Evolutionary conservation across 2,888 invertebrate species (phyloP).

Genomic region (Scaeva pyrastri): DNA sequence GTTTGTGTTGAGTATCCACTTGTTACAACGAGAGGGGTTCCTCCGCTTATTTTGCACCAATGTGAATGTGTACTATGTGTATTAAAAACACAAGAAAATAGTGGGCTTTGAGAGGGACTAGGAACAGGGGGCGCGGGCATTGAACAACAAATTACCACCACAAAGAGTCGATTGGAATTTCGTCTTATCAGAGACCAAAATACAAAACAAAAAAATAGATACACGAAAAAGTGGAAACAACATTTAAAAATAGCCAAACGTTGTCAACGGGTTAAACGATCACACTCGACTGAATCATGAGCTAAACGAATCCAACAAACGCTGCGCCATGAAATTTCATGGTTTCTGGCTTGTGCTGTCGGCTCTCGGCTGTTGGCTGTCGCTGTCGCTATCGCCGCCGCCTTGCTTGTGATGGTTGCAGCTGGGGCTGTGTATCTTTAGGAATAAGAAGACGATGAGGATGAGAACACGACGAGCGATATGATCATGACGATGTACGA

Average conservation of each 20-base stretch:
- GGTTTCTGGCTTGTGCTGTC: constrained; percentile 31
- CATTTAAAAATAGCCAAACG: constrained; percentile 66
- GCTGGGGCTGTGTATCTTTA: constrained; percentile 11
- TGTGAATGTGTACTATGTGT: neutral
- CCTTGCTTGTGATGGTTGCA: neutral
- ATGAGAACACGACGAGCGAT: constrained; percentile 22
- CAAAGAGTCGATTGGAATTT: constrained; percentile 67
- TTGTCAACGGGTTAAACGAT: constrained; percentile 75
- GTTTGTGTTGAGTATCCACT: constrained; percentile 60
- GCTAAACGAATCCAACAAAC: constrained; percentile 53
- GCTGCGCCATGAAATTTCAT: constrained; percentile 55
- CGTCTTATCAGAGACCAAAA: constrained; percentile 67
- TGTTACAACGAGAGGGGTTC: constrained; percentile 45
- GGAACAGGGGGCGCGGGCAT: neutral
- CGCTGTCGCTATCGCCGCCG: neutral
- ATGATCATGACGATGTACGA: constrained; percentile 50
- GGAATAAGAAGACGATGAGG: constrained; percentile 29
- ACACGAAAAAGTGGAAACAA: constrained; percentile 42
- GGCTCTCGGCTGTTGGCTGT: neutral
- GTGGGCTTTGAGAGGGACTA: constrained; percentile 26
- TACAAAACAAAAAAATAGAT: constrained; percentile 27
- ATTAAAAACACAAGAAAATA: constrained; percentile 14
- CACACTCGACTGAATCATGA: constrained; percentile 72
- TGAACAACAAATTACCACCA: constrained; percentile 59
- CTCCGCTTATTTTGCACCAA: neutral